Evolutionary conservation across 2,113 vertebrate species (phyloP), one percentile per base, ranked within the genome.

Genomic region (Ammodytes dubius): DNA sequence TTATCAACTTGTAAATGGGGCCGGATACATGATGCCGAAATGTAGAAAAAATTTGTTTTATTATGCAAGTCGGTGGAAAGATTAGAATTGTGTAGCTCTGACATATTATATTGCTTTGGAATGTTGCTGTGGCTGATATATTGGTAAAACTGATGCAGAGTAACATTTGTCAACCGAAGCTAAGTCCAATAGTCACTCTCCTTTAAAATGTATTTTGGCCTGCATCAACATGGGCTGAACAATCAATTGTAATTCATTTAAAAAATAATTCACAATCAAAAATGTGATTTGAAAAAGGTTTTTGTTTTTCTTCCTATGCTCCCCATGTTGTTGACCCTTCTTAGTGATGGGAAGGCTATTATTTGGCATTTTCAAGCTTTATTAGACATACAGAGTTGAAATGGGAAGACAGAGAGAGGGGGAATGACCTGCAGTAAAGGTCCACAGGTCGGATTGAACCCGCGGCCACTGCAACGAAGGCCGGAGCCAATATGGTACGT

Each of bases 1-100:
- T 61, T n/a, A 68, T 73, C 81, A 83, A 42, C 56, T 56, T 68
- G 46, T 52, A 10, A 65, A 14, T 4, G 35, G 2, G 6, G 15
- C 12, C 3, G 11, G 35, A 65, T 15, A 13, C 37, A 54, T 54
- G 39, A 19, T 61, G 11, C 5, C 27, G 27, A 13, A 49, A 10
- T 27, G 27, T 27, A 27, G 57, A 27, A 39, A 2, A 35, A 61
- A 69, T 42, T 7, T 15, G 11, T 12, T 40, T 12, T 40, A n/a
- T 1, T 12, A 53, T 37, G 40, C 14, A 27, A 7, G 1, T 4
- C 12, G 6, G 13, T 12, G 3, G 1, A 50, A 45, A 60, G 46
- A 35, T 61, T 8, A 70, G 7, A 19, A 54, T 13, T 8, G 35
- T 37, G 35, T 15, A 14, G 13, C 15, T 17, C n/a, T n/a, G n/a